Evolutionary conservation across 2,113 vertebrate genomes (phyloP), one percentile per base, ranked within the genome.

Genomic region (Cercopithecus mona): DNA sequence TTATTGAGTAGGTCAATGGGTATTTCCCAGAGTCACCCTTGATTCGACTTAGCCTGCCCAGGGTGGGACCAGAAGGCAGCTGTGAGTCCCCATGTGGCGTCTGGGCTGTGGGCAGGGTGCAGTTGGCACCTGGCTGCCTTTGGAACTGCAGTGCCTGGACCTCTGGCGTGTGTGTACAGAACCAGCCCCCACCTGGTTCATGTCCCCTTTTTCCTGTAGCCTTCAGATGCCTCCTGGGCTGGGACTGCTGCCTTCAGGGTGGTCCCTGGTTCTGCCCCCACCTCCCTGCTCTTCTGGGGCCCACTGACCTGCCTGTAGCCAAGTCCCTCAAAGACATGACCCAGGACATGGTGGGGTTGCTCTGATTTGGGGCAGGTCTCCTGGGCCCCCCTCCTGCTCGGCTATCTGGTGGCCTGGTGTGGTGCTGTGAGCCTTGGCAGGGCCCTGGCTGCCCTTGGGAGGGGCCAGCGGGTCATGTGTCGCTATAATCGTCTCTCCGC

Each of bases 341-440:
- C 45, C 2, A 6, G 40, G 43, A 25, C 43, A 2, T 1, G 18
- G 38, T 38, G 22, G 52, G 55, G 20, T 52, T 82, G 52, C n/a
- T 27, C 13, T 2, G 6, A 55, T 12, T 59, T 22, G 35, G 78
- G 35, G 38, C 45, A 8, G 12, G 50, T 25, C 45, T 32, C n/a
- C 40, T 1, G 32, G n/a, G 45, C 20, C 20, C 75, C 73, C n/a
- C 64, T 9, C 18, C 30, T 11, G 94, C 90, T 48, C 76, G 32
- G 83, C 61, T 8, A 4, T 48, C 76, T 61, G 92, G 59, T 85
- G 17, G 10, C 81, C 14, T 27, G 59, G 48, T 61, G 1, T n/a
- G 1, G 23, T 14, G 64, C n/a, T 6, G 35, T 30, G 75, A 35
- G 8, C 32, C 32, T 11, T 0, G 5, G 4, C 7, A 17, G 59